Conservation (phyloP, 1,140 invertebrate genomes). For the Cylas formicarius region DNA sequence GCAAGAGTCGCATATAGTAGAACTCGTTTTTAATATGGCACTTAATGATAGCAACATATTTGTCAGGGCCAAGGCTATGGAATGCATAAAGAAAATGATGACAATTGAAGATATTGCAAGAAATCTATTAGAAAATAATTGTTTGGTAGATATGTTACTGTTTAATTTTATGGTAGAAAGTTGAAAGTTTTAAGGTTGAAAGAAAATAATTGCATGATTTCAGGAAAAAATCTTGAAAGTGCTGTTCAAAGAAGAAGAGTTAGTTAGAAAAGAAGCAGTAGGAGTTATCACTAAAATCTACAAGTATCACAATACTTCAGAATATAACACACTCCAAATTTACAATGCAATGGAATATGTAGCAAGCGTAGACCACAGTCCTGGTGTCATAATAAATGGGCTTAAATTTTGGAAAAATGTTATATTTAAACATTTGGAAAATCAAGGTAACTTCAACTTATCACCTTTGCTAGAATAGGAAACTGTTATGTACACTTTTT, state of each 20-base stretch:
- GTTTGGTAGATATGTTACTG: conserved; percentile 7
- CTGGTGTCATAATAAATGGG: conserved; percentile 10
- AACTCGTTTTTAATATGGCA: conserved; percentile 15
- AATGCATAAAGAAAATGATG: conserved; percentile 16
- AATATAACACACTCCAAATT: conserved; percentile 4
- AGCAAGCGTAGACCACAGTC: conserved; percentile 6
- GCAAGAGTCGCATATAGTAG: conserved; percentile 5
- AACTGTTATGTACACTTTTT: conserved; percentile 2
- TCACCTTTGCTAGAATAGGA: background rate
- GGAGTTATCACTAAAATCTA: conserved; percentile 12
- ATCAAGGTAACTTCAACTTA: conserved; percentile 18
- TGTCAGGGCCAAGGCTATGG: conserved; percentile 14
- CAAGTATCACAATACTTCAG: background rate
- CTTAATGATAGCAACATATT: conserved; percentile 8
- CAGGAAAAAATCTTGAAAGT: conserved; percentile 17
- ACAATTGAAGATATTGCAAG: conserved; percentile 14
- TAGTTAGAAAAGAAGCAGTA: conserved; percentile 12
- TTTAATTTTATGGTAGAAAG: no score
- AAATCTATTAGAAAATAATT: conserved; percentile 2
- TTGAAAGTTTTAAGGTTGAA: background rate
- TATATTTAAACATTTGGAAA: conserved; percentile 9
- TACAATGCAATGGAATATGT: conserved; percentile 13
- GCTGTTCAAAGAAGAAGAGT: conserved; percentile 9
- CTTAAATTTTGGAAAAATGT: conserved; percentile 17
- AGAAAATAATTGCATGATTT: conserved; percentile 2